A percentile compares a stretch with the other conserved stretches of the same genome.
These are phyloP conservation scores for Brachirus orientalis DNA, from an alignment of 2,113 vertebrate species.

Conservation along the genomic window DNA sequence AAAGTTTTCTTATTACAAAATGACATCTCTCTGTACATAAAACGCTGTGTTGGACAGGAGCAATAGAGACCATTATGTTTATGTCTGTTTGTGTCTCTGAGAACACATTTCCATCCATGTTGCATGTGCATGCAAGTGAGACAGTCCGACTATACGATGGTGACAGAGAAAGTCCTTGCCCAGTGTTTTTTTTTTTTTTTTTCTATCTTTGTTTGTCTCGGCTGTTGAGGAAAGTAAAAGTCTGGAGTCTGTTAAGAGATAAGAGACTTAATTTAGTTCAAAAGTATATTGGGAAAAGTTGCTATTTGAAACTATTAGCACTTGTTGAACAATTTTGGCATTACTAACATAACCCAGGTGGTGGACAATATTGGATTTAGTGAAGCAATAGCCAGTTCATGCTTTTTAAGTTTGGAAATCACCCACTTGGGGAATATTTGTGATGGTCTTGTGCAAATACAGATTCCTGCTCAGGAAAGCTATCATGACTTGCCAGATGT, in stretches of 20 bases:
- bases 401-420: constrained; percentile 53
- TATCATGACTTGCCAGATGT: constrained; percentile 41
- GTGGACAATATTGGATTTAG: constrained; percentile 43
- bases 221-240: constrained; percentile 30
- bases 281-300: constrained; percentile 46
- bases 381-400: constrained; percentile 57
- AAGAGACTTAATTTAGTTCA: too few species aligned
- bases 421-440: constrained; percentile 49
- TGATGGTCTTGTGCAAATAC: constrained; percentile 64
- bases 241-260: too few species aligned
- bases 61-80: background rate
- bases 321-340: constrained; percentile 38
- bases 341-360: constrained; percentile 54
- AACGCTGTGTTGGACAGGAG: background rate
- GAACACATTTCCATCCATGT: constrained; percentile 3
- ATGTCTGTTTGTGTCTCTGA: background rate
- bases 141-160: too few species aligned
- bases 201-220: background rate
- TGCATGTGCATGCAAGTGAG: background rate
- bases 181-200: too few species aligned
- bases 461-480: constrained; percentile 59
- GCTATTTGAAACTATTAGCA: constrained; percentile 49
- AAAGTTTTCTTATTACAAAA: too few species aligned
- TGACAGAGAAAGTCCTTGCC: too few species aligned
- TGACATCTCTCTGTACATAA: too few species aligned